Conservation (phyloP, 1,140 invertebrate genomes). For the Scaptomyza graminum region DNA sequence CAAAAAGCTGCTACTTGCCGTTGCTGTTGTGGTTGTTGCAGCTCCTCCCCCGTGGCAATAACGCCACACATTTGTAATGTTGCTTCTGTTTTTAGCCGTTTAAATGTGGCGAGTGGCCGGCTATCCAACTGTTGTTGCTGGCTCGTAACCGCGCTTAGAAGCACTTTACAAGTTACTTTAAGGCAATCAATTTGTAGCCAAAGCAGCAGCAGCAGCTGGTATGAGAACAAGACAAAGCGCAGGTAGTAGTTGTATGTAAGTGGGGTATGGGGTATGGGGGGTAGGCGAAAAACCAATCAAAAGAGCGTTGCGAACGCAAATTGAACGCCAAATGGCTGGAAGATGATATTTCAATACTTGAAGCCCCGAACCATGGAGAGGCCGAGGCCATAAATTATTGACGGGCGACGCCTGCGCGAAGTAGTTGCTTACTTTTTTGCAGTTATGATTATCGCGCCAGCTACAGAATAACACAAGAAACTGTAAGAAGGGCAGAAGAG, state of each 20-base stretch:
- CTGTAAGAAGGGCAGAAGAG: background rate
- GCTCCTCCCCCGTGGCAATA: conserved; percentile 80
- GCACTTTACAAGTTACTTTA: conserved; percentile 81
- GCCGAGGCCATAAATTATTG: conserved; percentile 73
- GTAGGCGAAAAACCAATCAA: conserved; percentile 76
- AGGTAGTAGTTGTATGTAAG: conserved; percentile 4
- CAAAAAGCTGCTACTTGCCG: conserved; percentile 25
- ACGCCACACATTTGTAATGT: conserved; percentile 82
- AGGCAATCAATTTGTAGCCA: conserved; percentile 79
- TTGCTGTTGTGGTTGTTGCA: conserved; percentile 31
- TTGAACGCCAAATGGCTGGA: conserved; percentile 79
- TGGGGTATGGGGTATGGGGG: conserved; percentile 9
- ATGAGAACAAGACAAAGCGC: background rate
- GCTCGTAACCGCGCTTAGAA: conserved; percentile 58
- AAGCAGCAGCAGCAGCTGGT: conserved; percentile 20
- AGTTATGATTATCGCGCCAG: conserved; percentile 81
- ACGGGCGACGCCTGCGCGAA: conserved; percentile 74
- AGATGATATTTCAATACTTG: conserved; percentile 80
- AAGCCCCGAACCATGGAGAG: conserved; percentile 10
- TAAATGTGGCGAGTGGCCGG: conserved; percentile 42
- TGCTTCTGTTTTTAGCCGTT: conserved; percentile 74
- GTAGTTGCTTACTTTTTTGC: conserved; percentile 80
- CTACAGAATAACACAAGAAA: background rate
- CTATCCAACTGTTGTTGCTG: conserved; percentile 10
- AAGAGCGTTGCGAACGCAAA: conserved; percentile 82